Evolutionary conservation across 1,140 invertebrate species (phyloP).

Genomic region (Elymnias hypermnestra): DNA sequence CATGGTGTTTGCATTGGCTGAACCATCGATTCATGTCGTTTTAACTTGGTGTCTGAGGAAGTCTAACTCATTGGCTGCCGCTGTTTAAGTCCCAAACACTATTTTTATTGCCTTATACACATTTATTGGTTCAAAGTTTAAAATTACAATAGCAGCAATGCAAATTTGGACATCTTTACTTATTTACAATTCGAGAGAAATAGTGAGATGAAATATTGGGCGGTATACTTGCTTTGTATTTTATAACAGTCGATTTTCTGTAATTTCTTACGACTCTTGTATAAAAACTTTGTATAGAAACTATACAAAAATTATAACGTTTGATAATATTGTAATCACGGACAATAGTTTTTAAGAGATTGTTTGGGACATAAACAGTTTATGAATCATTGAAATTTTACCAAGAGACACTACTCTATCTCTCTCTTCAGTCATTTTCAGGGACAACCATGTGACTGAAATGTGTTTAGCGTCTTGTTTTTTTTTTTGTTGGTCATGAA

Average conservation of each 20-base stretch:
- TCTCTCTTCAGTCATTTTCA: conserved; percentile 5
- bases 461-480: not conserved
- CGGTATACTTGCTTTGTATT: too few relatives aligned
- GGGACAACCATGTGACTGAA: conserved; percentile 18
- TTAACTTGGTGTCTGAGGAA: conserved; percentile 26
- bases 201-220: too few relatives aligned
- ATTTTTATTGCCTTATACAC: conserved; percentile 1
- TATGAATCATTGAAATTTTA: conserved; percentile 9
- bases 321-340: too few relatives aligned
- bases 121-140: too few relatives aligned
- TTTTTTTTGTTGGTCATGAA: too few relatives aligned
- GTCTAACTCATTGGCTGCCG: conserved; percentile 5
- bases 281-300: too few relatives aligned
- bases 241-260: too few relatives aligned
- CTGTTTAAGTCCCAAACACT: conserved; percentile 23
- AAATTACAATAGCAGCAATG: too few relatives aligned
- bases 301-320: too few relatives aligned
- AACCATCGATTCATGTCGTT: conserved; percentile 21
- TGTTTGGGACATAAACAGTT: conserved; percentile 19
- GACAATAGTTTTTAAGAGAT: not conserved
- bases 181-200: too few relatives aligned
- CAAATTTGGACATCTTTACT: too few relatives aligned
- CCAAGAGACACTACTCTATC: conserved; percentile 4
- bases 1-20: conserved; percentile 33
- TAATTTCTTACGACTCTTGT: too few relatives aligned